phyloP scores from a whole-genome alignment of 2,113 vertebrate genomes.

The Phylloscopus whistleri region DNA sequence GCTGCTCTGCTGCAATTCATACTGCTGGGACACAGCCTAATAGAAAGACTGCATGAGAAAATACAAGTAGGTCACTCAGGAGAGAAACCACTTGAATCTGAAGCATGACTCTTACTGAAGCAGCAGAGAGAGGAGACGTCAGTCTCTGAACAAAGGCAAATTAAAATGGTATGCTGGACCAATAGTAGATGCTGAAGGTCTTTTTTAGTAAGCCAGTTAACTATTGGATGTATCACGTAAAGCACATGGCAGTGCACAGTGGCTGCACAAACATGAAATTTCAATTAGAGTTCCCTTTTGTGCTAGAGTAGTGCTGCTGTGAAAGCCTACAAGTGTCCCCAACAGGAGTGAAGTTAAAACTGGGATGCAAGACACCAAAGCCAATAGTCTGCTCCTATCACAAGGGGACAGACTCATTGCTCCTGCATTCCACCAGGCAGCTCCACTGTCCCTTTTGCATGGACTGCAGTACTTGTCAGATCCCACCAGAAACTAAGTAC shows the following conservation, averaged over 20 bases:
- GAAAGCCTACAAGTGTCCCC: background rate
- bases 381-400: background rate
- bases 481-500: background rate
- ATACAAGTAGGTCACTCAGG: background rate
- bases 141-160: background rate
- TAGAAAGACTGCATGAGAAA: background rate
- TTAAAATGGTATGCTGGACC: background rate
- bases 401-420: background rate
- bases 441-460: background rate
- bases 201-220: background rate
- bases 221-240: background rate
- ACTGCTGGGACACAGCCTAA: background rate
- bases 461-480: background rate
- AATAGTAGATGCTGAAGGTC: background rate
- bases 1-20: background rate
- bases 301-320: background rate
- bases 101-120: background rate
- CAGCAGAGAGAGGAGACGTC: background rate
- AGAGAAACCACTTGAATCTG: background rate
- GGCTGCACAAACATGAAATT: background rate
- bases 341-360: background rate
- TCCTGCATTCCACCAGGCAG: background rate
- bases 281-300: background rate
- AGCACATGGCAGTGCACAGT: background rate
- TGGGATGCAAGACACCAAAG: background rate